phyloP scores from a whole-genome alignment of 2,113 vertebrate species.

The Noturus placidus region DNA sequence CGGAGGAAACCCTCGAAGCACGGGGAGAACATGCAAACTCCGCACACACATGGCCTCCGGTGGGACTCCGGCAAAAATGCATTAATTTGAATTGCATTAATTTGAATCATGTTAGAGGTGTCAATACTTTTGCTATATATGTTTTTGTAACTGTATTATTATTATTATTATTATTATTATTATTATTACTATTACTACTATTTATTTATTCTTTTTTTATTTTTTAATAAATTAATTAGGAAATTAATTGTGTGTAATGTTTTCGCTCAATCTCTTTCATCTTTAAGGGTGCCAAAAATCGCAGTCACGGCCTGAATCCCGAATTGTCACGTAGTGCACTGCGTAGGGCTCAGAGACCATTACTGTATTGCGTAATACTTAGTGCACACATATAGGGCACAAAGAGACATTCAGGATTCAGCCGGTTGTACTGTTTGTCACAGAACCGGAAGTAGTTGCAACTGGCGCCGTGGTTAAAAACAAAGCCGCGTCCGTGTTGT shows the following conservation, averaged over 20 bases:
- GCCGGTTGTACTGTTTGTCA: neutral
- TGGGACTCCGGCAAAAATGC: too few species aligned
- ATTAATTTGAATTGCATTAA: too few species aligned
- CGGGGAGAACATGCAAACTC: too few species aligned
- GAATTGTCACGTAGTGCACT: neutral
- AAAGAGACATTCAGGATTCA: neutral
- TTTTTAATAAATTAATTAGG: neutral
- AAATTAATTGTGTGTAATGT: neutral
- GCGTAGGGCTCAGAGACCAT: neutral
- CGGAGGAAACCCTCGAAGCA: too few species aligned
- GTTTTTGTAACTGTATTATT: neutral
- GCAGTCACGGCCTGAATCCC: neutral
- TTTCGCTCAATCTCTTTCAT: neutral
- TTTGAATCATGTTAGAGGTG: neutral
- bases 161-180: neutral
- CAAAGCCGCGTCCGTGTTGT: slow-evolving; percentile 53
- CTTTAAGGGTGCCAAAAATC: neutral
- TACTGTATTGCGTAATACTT: neutral
- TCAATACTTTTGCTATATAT: neutral
- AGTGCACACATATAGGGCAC: neutral
- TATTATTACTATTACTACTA: neutral
- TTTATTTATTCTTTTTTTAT: neutral
- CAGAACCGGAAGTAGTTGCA: slow-evolving; percentile 67
- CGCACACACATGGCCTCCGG: too few species aligned
- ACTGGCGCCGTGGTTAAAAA: slow-evolving; percentile 75